These are phyloP conservation scores for Norana najaformis DNA, from an alignment of 2,888 invertebrate genomes.

Conservation along the genomic window DNA sequence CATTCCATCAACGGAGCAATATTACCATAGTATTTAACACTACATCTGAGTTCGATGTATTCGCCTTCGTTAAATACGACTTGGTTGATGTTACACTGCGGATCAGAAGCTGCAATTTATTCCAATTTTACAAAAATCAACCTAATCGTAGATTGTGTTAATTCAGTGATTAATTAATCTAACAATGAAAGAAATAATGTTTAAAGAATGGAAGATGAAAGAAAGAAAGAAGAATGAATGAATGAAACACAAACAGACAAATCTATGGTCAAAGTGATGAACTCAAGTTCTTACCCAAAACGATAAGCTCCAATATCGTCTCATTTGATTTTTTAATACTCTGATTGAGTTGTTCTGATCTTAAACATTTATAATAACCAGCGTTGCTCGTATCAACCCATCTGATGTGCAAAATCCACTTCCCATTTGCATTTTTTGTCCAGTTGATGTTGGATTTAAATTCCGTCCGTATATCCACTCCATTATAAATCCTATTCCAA, in stretches of 20 bases:
- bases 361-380: neutral
- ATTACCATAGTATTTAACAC: neutral
- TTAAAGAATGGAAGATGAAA: neutral
- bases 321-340: neutral
- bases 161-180: too few species aligned
- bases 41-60: neutral
- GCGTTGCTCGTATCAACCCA: neutral
- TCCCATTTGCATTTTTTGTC: neutral
- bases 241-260: neutral
- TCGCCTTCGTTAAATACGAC: neutral
- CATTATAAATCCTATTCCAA: neutral
- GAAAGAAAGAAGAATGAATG: neutral
- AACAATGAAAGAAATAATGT: neutral
- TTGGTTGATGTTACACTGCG: neutral
- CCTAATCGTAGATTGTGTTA: too few species aligned
- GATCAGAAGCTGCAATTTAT: neutral
- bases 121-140: neutral
- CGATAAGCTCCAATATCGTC: neutral
- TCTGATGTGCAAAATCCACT: neutral
- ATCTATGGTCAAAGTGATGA: neutral
- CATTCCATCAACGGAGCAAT: neutral
- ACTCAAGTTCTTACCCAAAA: neutral
- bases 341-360: neutral
- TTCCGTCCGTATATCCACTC: neutral
- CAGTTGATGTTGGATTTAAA: neutral